Percentiles rank a stretch among this genome's conserved stretches.
Evolutionary conservation across 2,888 invertebrate genomes (phyloP).

Genomic region (Meteorus colon): DNA sequence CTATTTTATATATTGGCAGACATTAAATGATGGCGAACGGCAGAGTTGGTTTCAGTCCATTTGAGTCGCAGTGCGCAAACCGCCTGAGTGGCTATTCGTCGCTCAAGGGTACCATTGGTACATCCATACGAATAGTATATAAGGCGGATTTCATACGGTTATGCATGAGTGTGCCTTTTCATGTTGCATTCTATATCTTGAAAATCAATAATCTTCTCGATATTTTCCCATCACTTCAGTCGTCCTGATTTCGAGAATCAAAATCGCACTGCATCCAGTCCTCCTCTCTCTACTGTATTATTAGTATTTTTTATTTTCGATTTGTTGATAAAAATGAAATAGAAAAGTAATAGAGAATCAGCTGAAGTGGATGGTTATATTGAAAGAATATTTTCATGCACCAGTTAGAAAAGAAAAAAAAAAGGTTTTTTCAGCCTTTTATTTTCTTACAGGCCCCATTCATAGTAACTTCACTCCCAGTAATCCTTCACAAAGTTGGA

Average conservation of each 20-base stretch:
- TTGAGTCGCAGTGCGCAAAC: conserved; percentile 48
- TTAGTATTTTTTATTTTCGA: too few species aligned
- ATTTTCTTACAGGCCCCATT: too few species aligned
- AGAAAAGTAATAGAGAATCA: too few species aligned
- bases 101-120: conserved; percentile 42
- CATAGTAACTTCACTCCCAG: too few species aligned
- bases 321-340: too few species aligned
- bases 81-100: conserved; percentile 50
- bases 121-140: background rate
- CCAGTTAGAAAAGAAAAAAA: too few species aligned
- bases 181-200: background rate
- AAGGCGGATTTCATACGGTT: background rate
- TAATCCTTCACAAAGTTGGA: too few species aligned
- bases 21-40: conserved; percentile 47
- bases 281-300: too few species aligned
- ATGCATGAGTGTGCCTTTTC: background rate
- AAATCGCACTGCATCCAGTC: background rate
- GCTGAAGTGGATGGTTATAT: too few species aligned
- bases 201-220: background rate
- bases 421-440: too few species aligned
- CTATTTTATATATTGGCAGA: conserved; percentile 25
- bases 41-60: conserved; percentile 49
- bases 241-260: background rate
- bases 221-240: conserved; percentile 18
- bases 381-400: too few species aligned